Base-by-base conservation (phyloP, 2,113 vertebrate species). In the Apistogramma diplotaenia region DNA sequence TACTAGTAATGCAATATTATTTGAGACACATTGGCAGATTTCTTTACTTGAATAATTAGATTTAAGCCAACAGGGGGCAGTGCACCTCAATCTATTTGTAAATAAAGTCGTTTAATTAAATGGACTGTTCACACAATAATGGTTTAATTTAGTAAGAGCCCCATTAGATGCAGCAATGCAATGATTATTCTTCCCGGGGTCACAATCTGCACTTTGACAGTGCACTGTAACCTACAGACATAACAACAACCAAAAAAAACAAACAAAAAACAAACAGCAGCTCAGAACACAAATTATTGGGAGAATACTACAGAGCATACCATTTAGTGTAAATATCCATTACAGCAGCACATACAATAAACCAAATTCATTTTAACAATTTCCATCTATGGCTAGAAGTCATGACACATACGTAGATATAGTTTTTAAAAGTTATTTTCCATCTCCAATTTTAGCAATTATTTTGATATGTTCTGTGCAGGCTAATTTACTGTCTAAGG, bases 1-100 rank as follows among this genome's bases (percentile, higher is more conserved):
- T 43, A 4, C 40, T 43, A 12, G 11, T 13, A 13, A 15, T 43
- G 40, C 1, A 13, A 43, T 13, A 10, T 37, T 9, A 3, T 43
- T 43, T 13, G 12, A 43, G 40, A 5, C 40, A 13, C 3, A 15
- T 19, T 19, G 5, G 2, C 3, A 18, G 23, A 18, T 49, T 49
- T 46, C 10, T 7, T 0, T 11, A 70, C 40, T 12, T 70, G 43
- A 19, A 51, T 70, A 70, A 12, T 70, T 49, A 16, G 1, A n/a
- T 23, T 61, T 3, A 15, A 5, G 19, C 75, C 91, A 92, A 75
- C 57, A 89, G 91, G 75, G 82, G 88, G 84, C 85, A 83, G 37
- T 77, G 10, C 4, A 8, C n/a, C 2, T 86, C 37, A 85, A 53
- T 70, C 31, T 78, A 55, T 33, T 40, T 51, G n/a, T 31, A 33